These are phyloP conservation scores for Rousettus leschenaultii DNA, from an alignment of 2,113 vertebrate species.

Conservation along the genomic window DNA sequence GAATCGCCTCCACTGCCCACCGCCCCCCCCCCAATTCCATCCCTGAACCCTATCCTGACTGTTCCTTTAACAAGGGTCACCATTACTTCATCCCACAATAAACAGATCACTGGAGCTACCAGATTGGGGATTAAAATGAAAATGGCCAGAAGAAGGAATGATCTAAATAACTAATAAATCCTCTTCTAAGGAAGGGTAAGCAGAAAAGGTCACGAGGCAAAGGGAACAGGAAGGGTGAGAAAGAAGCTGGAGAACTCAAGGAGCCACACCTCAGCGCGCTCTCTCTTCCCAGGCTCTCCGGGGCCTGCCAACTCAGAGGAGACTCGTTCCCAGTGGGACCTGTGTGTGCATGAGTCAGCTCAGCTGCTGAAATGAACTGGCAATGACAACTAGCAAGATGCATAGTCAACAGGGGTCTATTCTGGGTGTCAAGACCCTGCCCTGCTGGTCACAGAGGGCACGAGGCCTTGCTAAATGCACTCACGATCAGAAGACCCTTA, in stretches of 20 bases:
- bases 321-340: rapidly evolving
- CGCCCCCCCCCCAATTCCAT: rapidly evolving
- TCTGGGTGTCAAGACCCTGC: not conserved
- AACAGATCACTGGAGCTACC: not conserved
- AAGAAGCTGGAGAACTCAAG: rapidly evolving
- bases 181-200: not conserved
- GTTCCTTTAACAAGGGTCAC: not conserved
- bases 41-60: not conserved
- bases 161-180: not conserved
- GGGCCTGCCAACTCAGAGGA: not conserved
- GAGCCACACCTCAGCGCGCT: rapidly evolving
- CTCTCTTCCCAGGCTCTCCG: not conserved
- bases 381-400: not conserved
- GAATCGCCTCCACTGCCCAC: too few species aligned
- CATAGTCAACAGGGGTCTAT: not conserved
- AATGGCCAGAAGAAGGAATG: not conserved
- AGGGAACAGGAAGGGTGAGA: not conserved
- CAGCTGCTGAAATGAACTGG: not conserved
- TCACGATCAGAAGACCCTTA: not conserved
- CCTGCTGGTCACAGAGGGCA: not conserved
- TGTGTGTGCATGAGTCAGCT: not conserved
- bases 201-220: not conserved
- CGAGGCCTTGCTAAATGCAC: not conserved
- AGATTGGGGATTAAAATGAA: not conserved
- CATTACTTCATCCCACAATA: not conserved